Evolutionary conservation across 2,797 vertebrate genomes (phyloP), one percentile per base, ranked within the genome.

Genomic region (Sternotherus odoratus): DNA sequence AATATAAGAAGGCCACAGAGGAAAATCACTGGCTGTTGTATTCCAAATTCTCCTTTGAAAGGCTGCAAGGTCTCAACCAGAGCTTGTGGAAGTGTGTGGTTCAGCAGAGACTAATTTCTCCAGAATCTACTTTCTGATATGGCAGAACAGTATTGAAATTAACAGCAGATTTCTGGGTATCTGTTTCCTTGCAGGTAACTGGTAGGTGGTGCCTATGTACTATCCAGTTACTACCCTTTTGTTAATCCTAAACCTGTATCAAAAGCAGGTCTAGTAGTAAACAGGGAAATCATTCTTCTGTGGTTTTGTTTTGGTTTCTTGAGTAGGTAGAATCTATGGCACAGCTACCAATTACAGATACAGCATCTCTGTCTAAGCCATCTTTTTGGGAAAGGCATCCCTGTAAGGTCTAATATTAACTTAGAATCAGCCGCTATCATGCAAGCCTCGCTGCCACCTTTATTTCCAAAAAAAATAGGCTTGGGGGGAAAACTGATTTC

Each of bases 381-480:
- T 48, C 50, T 56, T 77, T 5, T n/a, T n/a, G n/a, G n/a, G n/a
- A n/a, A n/a, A n/a, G n/a, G n/a, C n/a, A n/a, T n/a, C n/a, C n/a
- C n/a, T n/a, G n/a, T n/a, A n/a, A n/a, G n/a, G n/a, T 54, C 10
- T 53, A 56, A 79, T 43, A 79, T 43, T 74, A 66, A n/a, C 17
- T 26, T 43, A 87, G 24, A 23, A 39, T 69, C 17, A 5, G 63
- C 1, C 75, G 10, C 15, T 85, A 50, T 49, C 75, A 2, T 84
- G n/a, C n/a, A 48, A n/a, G 19, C 4, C 6, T 72, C 23, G 80
- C 15, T 86, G 33, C 13, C 2, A 1, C 12, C 39, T 0, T 56
- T 53, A 19, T 88, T 89, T 86, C 91, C 36, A 48, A 66, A 46
- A n/a, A 33, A 74, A 72, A 43, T 39, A 77, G 53, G 2, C 9